These are phyloP conservation scores for Acleris literana DNA, from an alignment of 2,888 invertebrate genomes.

Conservation along the genomic window DNA sequence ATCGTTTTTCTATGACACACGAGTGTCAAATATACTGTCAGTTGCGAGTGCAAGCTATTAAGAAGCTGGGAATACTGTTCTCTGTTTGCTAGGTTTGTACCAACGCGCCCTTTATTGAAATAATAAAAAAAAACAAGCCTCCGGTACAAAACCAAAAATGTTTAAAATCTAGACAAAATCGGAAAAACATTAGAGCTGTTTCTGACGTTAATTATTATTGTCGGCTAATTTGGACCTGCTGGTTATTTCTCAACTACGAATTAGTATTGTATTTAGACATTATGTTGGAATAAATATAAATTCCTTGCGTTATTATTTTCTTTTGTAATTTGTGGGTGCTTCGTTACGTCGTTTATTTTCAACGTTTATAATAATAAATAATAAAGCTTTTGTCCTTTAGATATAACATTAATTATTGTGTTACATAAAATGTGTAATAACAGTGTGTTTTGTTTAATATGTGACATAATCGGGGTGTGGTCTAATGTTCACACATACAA, in stretches of 20 bases:
- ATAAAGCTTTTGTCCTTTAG: conserved; percentile 12
- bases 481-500: too few relatives aligned
- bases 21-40: too few relatives aligned
- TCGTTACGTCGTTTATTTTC: conserved; percentile 21
- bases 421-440: not conserved
- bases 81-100: too few relatives aligned
- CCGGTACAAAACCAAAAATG: too few relatives aligned
- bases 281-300: conserved; percentile 66
- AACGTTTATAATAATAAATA: conserved; percentile 18
- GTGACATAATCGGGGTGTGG: not conserved
- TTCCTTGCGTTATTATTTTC: conserved; percentile 58
- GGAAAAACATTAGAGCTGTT: too few relatives aligned
- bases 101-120: too few relatives aligned
- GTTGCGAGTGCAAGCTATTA: too few relatives aligned
- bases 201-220: not conserved
- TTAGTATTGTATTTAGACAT: conserved; percentile 56
- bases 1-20: too few relatives aligned
- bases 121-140: too few relatives aligned
- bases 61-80: too few relatives aligned
- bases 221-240: conserved; percentile 3
- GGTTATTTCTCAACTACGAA: conserved; percentile 6
- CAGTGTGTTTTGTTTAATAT: not conserved
- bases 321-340: conserved; percentile 58
- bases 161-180: too few relatives aligned
- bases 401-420: not conserved